A percentile compares a stretch with the other conserved stretches of the same genome.
These are phyloP conservation scores for Eptatretus burgeri DNA, from an alignment of 2,113 vertebrate genomes.

Conservation along the genomic window DNA sequence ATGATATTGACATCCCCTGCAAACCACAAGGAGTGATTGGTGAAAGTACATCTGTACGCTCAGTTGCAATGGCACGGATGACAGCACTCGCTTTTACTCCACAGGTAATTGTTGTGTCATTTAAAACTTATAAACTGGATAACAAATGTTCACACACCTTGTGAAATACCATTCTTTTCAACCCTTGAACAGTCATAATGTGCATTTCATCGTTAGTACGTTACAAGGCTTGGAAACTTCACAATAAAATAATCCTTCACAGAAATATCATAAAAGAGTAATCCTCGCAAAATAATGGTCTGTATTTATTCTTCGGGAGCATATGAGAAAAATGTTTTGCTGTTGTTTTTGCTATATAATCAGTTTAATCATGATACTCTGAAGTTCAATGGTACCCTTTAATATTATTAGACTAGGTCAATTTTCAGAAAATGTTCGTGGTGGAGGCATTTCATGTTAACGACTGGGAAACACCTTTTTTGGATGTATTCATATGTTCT, in stretches of 20 bases:
- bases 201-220: background rate
- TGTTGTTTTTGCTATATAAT: no score
- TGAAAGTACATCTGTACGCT: slow-evolving; percentile 31
- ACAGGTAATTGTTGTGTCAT: slow-evolving; percentile 18
- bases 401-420: no score
- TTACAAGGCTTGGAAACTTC: background rate
- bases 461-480: no score
- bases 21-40: slow-evolving; percentile 27
- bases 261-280: no score
- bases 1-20: slow-evolving; percentile 35
- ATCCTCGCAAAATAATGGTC: background rate
- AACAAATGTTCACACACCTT: background rate
- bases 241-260: no score
- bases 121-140: background rate
- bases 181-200: background rate
- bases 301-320: no score
- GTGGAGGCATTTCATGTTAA: no score
- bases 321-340: background rate
- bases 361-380: no score
- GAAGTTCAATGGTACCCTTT: no score
- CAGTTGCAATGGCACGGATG: slow-evolving; percentile 34
- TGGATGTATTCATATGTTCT: no score
- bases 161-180: background rate
- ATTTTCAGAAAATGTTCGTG: no score
- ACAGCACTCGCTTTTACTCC: slow-evolving; percentile 38